These are phyloP conservation scores for Heterodera filipjevi DNA, from an alignment of 2,888 invertebrate species.

Conservation along the genomic window DNA sequence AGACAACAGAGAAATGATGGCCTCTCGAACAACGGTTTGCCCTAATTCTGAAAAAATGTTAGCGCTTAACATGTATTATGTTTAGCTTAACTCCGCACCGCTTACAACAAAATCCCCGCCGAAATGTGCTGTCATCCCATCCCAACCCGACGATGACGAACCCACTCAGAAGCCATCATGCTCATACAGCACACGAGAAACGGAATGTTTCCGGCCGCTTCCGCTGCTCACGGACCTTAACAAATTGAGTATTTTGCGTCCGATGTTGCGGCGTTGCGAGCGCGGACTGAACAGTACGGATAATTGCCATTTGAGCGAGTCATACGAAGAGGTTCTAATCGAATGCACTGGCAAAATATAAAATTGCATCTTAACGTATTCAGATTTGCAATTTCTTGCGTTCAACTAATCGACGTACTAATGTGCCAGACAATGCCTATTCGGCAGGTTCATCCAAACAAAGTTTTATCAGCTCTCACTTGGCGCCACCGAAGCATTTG, in stretches of 20 bases:
- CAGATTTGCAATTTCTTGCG: neutral
- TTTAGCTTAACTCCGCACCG: neutral
- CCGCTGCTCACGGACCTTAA: neutral
- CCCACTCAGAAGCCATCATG: neutral
- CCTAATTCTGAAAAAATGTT: neutral
- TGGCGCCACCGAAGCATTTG: conserved; percentile 5
- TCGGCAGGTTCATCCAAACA: neutral
- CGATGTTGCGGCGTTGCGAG: conserved; percentile 20
- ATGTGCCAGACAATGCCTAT: neutral
- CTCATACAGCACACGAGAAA: neutral
- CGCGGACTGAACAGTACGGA: conserved; percentile 14
- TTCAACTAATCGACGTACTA: neutral
- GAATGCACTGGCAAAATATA: neutral
- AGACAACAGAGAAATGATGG: conserved; percentile 6
- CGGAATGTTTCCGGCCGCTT: neutral
- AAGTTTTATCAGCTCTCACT: neutral
- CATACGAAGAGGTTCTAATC: conserved; percentile 31
- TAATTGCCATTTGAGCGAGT: conserved; percentile 14
- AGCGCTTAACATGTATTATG: neutral
- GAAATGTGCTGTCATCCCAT: neutral
- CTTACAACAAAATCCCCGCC: neutral
- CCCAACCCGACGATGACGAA: neutral
- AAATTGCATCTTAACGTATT: neutral
- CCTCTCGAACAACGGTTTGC: neutral
- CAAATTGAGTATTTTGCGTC: conserved; percentile 6